Evolutionary conservation across 2,888 invertebrate genomes (phyloP).

Genomic region (Eupeodes luniger): DNA sequence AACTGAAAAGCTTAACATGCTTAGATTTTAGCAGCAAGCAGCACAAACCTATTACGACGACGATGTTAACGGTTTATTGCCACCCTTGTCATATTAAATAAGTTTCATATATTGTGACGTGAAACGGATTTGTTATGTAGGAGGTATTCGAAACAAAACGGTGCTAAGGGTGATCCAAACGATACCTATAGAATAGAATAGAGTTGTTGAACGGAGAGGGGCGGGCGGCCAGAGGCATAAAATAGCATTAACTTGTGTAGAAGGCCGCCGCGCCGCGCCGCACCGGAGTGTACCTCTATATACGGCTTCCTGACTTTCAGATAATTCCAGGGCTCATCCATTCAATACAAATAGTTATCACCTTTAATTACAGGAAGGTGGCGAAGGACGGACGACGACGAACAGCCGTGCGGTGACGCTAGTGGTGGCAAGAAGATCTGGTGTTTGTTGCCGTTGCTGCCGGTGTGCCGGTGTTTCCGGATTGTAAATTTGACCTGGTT

Average conservation of each 20-base stretch:
- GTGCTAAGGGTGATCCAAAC: conserved; percentile 9
- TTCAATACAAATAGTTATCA: conserved; percentile 64
- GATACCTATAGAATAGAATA: too few species aligned
- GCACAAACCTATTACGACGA: conserved; percentile 50
- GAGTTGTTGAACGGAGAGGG: background rate
- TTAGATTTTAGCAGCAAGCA: conserved; percentile 23
- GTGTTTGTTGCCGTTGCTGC: too few species aligned
- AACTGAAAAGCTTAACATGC: conserved; percentile 35
- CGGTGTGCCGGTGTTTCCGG: background rate
- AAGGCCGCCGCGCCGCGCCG: conserved; percentile 24
- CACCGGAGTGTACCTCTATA: background rate
- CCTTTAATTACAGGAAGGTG: conserved; percentile 53
- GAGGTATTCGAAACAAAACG: conserved; percentile 35
- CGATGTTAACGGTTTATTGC: conserved; percentile 49
- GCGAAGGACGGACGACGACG: background rate
- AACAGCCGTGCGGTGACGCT: too few species aligned
- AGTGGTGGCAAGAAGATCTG: background rate
- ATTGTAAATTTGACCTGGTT: conserved; percentile 6
- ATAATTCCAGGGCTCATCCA: conserved; percentile 48
- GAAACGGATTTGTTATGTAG: conserved; percentile 55
- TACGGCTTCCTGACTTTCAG: conserved; percentile 41
- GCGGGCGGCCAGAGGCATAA: background rate
- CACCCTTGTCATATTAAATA: conserved; percentile 64
- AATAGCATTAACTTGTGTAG: conserved; percentile 27
- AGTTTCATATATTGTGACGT: conserved; percentile 55